phyloP scores from a whole-genome alignment of 2,113 vertebrate species.

The Aptenodytes patagonicus region DNA sequence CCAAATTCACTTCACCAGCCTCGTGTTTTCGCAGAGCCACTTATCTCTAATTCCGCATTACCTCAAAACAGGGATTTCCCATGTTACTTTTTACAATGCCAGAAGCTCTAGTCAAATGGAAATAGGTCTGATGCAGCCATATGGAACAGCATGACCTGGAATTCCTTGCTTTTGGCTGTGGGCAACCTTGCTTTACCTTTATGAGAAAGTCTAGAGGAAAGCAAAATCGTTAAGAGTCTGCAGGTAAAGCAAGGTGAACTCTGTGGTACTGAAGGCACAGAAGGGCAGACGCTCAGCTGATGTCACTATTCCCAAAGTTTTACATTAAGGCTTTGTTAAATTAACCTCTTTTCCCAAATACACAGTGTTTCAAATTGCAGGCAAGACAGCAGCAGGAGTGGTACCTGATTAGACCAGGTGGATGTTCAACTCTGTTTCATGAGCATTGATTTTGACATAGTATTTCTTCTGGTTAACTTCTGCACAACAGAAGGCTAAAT shows the following conservation, averaged over 20 bases:
- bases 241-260: not conserved
- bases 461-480: not conserved
- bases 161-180: not conserved
- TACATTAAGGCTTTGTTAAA: not conserved
- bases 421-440: not conserved
- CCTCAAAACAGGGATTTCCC: constrained; percentile 46
- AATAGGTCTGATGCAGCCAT: not conserved
- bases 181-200: not conserved
- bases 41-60: constrained; percentile 27
- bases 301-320: not conserved
- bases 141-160: not conserved
- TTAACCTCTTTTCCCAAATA: not conserved
- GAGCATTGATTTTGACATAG: not conserved
- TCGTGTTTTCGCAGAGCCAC: constrained; percentile 5
- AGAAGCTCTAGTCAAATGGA: constrained; percentile 15
- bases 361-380: not conserved
- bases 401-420: not conserved
- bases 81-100: constrained; percentile 13
- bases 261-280: not conserved
- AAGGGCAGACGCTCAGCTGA: not conserved
- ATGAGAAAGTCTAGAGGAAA: not conserved
- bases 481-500: not conserved
- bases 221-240: not conserved
- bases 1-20: constrained; percentile 23
- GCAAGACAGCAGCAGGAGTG: not conserved